Base-by-base conservation (phyloP, 2,797 vertebrate genomes). In the Ctenosaura bakeri region DNA sequence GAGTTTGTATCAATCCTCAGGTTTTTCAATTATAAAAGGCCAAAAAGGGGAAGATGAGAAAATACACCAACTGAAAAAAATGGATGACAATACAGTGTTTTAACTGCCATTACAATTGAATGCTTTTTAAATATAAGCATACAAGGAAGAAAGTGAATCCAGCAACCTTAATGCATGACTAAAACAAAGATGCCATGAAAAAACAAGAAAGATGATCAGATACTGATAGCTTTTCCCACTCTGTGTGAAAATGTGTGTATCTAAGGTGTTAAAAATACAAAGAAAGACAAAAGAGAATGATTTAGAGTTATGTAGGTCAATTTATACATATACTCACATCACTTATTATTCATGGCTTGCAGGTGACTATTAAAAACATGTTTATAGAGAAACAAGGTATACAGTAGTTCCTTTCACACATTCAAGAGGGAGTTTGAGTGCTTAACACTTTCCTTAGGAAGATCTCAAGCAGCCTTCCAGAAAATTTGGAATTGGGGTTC, bases 1-100 rank as follows among this genome's bases (percentile, higher is more conserved):
- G 91, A 95, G 95, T 52, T 94, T 50, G 10, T 78, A 85, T 86
- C 90, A 84, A n/a, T 79, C 54, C 62, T 83, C n/a, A 62, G 4
- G 29, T 95, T 94, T 90, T 92, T 95, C 88, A 94, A 94, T 90
- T 91, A 88, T 91, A 92, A 92, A 90, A 46, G 46, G 54, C 10
- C 38, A 80, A 92, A 92, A 89, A 92, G 80, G 85, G 87, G 4
- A 74, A 9, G 78, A 52, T 42, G 62, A 59, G 32, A 38, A 59
- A 69, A 94, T 92, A 62, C 29, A 32, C 38, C 90, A 78, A 87
- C 81, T 85, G 12, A 82, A 93, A 88, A 76, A 73, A 94, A 93
- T 90, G 52, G 52, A 88, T 83, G 52, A 14, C 78, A 78, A 90
- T 88, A 13, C 59, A 0, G 88, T 90, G 26, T 89, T 88, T 91